phyloP scores from a whole-genome alignment of 23 tunicate genomes.

The Corella eumyota region DNA sequence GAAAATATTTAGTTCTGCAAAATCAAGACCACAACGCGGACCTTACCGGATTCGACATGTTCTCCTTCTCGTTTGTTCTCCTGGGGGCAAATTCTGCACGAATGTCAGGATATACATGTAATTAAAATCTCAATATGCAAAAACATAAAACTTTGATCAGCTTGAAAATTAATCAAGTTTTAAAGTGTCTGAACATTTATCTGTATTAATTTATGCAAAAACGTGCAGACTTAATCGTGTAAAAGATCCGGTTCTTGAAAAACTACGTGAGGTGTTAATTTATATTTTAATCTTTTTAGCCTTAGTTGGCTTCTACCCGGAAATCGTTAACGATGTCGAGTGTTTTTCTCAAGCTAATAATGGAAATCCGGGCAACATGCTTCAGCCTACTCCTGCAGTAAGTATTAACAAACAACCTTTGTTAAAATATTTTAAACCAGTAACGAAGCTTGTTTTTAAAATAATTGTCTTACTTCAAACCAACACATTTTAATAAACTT shows the following conservation, averaged over 20 bases:
- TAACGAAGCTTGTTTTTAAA: too few relatives aligned
- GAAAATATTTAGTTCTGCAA: conserved; percentile 31
- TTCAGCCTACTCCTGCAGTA: too few relatives aligned
- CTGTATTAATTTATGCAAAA: too few relatives aligned
- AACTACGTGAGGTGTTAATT: background rate
- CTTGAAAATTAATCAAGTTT: background rate
- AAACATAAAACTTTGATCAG: too few relatives aligned
- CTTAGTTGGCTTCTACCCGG: conserved; percentile 52
- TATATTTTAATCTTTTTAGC: conserved; percentile 30
- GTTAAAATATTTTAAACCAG: too few relatives aligned
- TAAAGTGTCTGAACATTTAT: too few relatives aligned
- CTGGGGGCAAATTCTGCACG: conserved; percentile 27
- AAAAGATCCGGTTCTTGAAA: too few relatives aligned
- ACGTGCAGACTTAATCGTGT: too few relatives aligned
- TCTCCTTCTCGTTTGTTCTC: conserved; percentile 48
- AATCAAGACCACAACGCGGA: conserved; percentile 36
- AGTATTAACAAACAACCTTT: too few relatives aligned
- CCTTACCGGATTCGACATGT: conserved; percentile 16
- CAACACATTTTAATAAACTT: too few relatives aligned
- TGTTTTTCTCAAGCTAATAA: conserved; percentile 34
- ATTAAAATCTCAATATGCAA: too few relatives aligned
- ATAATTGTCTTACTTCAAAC: too few relatives aligned
- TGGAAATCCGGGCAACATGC: conserved; percentile 5
- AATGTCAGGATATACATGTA: conserved; percentile 83
- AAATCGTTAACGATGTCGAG: conserved; percentile 27